Evolutionary conservation across 1,140 invertebrate species (phyloP).

Genomic region (Metopolophium dirhodum): DNA sequence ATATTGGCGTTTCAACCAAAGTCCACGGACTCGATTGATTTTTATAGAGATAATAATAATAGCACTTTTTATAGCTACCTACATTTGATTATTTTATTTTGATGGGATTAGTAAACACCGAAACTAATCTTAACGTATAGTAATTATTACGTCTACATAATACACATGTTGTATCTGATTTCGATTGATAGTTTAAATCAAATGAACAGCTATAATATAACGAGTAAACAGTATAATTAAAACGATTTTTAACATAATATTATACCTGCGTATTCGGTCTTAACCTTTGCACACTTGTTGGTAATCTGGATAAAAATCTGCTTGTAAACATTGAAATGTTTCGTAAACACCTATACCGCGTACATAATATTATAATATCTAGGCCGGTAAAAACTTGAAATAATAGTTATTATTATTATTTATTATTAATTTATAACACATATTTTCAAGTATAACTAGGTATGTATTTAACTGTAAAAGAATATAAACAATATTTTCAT

Average conservation of each 20-base stretch:
- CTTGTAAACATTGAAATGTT: not conserved
- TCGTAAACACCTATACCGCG: not conserved
- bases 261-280: not conserved
- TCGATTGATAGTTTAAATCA: not conserved
- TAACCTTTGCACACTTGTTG: not conserved
- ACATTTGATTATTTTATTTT: not conserved
- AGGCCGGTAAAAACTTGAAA: not conserved
- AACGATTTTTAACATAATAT: not conserved
- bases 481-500: no score
- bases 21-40: not conserved
- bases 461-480: no score
- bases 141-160: not conserved
- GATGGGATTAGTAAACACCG: not conserved
- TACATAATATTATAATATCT: not conserved
- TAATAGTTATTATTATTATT: not conserved
- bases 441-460: no score
- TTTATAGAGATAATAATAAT: not conserved
- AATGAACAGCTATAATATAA: not conserved
- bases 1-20: not conserved
- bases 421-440: no score
- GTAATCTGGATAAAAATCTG: not conserved
- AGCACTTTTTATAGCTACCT: not conserved
- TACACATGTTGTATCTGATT: not conserved
- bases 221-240: conserved; percentile 12
- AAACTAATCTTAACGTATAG: not conserved